Percentiles rank a stretch among this genome's conserved stretches.
Evolutionary conservation across 2,113 vertebrate species (phyloP).

Genomic region (Empidonax alnorum): DNA sequence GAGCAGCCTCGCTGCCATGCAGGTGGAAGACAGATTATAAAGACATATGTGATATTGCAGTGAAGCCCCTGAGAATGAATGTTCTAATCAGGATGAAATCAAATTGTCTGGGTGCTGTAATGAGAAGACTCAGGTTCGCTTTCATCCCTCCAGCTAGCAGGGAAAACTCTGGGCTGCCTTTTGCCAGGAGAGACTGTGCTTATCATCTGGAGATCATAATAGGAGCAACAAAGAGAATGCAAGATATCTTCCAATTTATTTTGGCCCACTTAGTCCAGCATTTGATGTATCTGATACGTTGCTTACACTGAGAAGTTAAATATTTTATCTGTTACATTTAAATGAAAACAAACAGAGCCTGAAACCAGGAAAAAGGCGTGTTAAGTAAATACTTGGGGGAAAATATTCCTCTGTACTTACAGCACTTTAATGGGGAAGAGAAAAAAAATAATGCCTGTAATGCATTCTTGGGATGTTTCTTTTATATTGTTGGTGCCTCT

Average conservation of each 20-base stretch:
- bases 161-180: neutral
- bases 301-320: constrained; percentile 31
- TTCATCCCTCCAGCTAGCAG: neutral
- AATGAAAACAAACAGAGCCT: constrained; percentile 35
- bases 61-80: constrained; percentile 21
- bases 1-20: neutral
- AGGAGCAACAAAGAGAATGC: neutral
- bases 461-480: neutral
- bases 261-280: neutral
- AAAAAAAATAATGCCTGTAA: neutral
- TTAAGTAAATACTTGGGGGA: neutral
- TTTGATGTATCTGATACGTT: constrained; percentile 2
- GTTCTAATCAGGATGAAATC: constrained; percentile 17
- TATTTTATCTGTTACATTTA: constrained; percentile 15
- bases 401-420: neutral
- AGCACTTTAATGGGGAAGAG: neutral
- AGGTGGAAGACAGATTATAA: constrained; percentile 38
- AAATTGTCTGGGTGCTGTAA: constrained; percentile 18
- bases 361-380: neutral
- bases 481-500: neutral
- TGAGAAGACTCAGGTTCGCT: neutral
- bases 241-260: constrained; percentile 20
- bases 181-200: neutral
- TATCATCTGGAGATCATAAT: neutral
- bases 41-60: neutral